A percentile compares a stretch with the other conserved stretches of the same genome.
These are phyloP conservation scores for Oryzias sinensis DNA, from an alignment of 2,797 vertebrate species.

Conservation along the genomic window DNA sequence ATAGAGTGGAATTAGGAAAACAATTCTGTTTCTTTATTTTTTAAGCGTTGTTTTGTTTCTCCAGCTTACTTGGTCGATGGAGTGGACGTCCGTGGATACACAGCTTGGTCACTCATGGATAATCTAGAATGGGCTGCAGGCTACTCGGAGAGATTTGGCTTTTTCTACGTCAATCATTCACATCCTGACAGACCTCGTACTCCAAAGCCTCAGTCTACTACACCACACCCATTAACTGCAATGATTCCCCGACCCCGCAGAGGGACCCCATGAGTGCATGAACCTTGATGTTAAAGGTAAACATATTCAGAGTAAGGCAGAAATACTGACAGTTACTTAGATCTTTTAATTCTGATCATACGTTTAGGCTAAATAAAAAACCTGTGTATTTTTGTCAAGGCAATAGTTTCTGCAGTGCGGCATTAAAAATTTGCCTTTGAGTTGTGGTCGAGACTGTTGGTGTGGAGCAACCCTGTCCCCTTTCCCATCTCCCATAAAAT, in stretches of 20 bases:
- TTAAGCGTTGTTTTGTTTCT: slow-evolving; percentile 8
- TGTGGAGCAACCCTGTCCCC: too few species aligned
- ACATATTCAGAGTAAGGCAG: background rate
- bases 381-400: too few species aligned
- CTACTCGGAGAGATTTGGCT: slow-evolving; percentile 86
- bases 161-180: slow-evolving; percentile 85
- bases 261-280: slow-evolving; percentile 80
- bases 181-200: slow-evolving; percentile 80
- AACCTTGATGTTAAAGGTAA: slow-evolving; percentile 75
- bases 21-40: too few species aligned
- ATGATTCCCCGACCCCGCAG: slow-evolving; percentile 86
- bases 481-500: too few species aligned
- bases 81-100: slow-evolving; percentile 88
- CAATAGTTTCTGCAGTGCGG: too few species aligned
- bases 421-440: too few species aligned
- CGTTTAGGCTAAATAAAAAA: too few species aligned
- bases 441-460: too few species aligned
- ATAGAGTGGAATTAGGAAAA: too few species aligned
- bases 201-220: slow-evolving; percentile 84
- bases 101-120: slow-evolving; percentile 91
- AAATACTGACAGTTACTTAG: background rate
- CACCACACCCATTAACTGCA: slow-evolving; percentile 83
- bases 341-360: too few species aligned
- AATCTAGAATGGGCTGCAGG: slow-evolving; percentile 94
- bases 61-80: slow-evolving; percentile 77